Base-by-base conservation (phyloP, 2,888 invertebrate genomes). In the Agrotis ipsilon region DNA sequence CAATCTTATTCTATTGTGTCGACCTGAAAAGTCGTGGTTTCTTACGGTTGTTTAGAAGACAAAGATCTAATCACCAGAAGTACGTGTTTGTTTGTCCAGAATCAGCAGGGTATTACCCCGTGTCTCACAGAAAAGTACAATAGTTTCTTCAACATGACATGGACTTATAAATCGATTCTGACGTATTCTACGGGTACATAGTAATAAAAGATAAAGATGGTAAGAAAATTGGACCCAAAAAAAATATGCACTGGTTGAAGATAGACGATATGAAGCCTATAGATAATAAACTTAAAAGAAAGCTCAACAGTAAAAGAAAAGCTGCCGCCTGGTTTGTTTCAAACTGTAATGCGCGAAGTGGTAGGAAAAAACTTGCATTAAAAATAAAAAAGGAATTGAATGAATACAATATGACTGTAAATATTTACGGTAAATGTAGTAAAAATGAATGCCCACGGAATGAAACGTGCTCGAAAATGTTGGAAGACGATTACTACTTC, bases 261-360 rank as follows among this genome's bases (percentile, higher is more conserved):
- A 2, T 84, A 1, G 67, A 87, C 64, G 86, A 89, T 1, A 91
- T 91, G 91, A 72, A 82, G 0, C 87, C 88, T 4, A 79, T 90
- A 4, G 80, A 82, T 64, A 68, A 87, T 6, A 82, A 86, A 18
- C 71, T 92, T 0, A 91, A 82, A 66, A 32, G 78, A 3, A 87
- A 86, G 32, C 67, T 93, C 19, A 84, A 68, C 11, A 72, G 72
- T 7, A 93, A 93, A 71, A 88, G 70, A 0, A 89, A 84, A 72
- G 88, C 91, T 6, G 93, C 90, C 0, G 92, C 93, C 6, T 93
- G 93, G 93, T 88, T 93, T 57, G 91, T 91, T 1, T 93, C 93
- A 4, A 89, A 92, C 43, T 93, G 93, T 63, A 27, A 63, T 1
- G 75, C 90, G 0, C 80, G 55, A 51, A 90, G 88, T 68, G 72